Conservation (phyloP, 2,797 vertebrate genomes). For the Tangara arthus region DNA sequence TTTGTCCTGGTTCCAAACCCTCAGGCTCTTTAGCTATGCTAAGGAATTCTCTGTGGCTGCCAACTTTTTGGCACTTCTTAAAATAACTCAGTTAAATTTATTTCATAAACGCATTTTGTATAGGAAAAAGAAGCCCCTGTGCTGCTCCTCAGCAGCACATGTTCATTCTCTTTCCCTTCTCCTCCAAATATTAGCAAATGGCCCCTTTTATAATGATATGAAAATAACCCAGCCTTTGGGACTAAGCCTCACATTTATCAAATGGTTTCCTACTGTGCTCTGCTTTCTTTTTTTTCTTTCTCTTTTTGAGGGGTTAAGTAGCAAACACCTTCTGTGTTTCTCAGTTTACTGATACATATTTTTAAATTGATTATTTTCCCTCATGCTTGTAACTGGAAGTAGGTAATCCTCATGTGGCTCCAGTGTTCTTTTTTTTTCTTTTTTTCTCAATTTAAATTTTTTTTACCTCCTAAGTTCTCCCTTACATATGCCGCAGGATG, state of each 20-base stretch:
- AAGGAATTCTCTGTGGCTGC: neutral
- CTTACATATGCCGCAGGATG: neutral
- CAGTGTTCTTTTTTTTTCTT: fast-evolving
- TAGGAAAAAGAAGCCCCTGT: neutral
- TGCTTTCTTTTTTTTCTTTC: neutral
- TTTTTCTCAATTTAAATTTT: fast-evolving
- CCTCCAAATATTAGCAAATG: neutral
- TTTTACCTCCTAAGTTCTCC: neutral
- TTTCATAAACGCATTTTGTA: neutral
- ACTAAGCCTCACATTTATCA: neutral
- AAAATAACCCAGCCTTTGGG: neutral
- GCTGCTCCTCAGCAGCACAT: neutral
- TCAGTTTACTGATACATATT: neutral
- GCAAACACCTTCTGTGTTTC: neutral
- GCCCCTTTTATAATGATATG: neutral
- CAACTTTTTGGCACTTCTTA: neutral
- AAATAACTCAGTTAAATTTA: conserved; percentile 31
- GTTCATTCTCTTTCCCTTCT: neutral
- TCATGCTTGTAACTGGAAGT: neutral
- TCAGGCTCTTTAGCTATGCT: neutral
- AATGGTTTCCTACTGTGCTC: neutral
- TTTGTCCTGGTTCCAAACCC: neutral
- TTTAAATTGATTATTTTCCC: neutral
- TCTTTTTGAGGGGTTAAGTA: neutral
- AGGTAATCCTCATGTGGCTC: neutral